Base-by-base conservation (phyloP, 2,113 vertebrate genomes). In the Otolemur garnettii region DNA sequence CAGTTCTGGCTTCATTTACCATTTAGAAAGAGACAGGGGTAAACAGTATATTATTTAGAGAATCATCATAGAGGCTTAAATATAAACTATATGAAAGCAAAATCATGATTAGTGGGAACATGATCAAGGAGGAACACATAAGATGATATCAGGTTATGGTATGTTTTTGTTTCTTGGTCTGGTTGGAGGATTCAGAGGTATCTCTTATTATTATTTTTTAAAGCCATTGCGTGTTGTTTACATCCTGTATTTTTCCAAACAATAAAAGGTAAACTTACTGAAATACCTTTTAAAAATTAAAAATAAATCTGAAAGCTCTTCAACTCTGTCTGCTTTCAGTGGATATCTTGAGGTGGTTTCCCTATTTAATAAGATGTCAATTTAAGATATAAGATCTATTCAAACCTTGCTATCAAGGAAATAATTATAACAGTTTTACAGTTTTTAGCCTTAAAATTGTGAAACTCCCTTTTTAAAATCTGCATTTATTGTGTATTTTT, bases 401-500 rank as follows among this genome's bases (percentile, higher is more conserved):
- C 24, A 35, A 50, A 81, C 22, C 11, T 77, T 79, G 6, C 87
- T 28, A 38, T 30, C 33, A 74, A 60, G 30, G 42, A 93, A 88
- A 80, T 96, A 71, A 80, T 57, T 90, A 11, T 45, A 91, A 35
- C 38, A 85, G 18, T 66, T 90, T 2, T 57, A 21, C 2, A 50
- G 1, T 81, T 79, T 55, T 69, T 95, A 90, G 5, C 14, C n/a
- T 88, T 91, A 17, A n/a, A 60, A 5, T 96, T 96, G 18, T 93
- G 86, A 96, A 92, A 92, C 1, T 38, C 30, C 50, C 86, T 96
- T 35, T 33, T 64, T 75, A 94, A 45, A 60, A 59, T 89, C 53
- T 87, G 2, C 4, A 28, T 77, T 80, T 97, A 85, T 35, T 83
- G 72, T 87, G 71, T 79, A 64, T 21, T 92, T 91, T 93, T 93